Percentiles rank a stretch among this genome's conserved stretches.
Conservation (phyloP, 2,888 invertebrate genomes). For the Molorchus minor region DNA sequence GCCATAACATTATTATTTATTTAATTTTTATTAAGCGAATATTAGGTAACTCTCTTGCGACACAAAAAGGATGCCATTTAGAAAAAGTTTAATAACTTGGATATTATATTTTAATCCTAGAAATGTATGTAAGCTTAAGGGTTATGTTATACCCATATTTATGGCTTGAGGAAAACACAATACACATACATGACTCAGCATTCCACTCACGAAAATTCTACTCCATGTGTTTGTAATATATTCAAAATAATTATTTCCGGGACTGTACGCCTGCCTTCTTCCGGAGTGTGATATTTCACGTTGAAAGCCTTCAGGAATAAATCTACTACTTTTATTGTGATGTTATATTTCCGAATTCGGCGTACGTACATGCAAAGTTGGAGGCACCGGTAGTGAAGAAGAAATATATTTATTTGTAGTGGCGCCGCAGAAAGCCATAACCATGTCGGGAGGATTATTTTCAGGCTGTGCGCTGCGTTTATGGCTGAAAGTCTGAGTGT, state of each 20-base stretch:
- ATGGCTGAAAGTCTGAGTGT: slow-evolving; percentile 21
- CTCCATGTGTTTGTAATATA: neutral
- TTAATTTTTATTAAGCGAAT: too few relatives aligned
- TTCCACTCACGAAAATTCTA: slow-evolving; percentile 8
- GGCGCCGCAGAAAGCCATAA: slow-evolving; percentile 34
- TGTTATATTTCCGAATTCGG: slow-evolving; percentile 26
- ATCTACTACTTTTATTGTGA: slow-evolving; percentile 28
- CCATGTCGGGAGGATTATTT: slow-evolving; percentile 5
- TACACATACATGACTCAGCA: slow-evolving; percentile 1
- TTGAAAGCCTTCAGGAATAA: slow-evolving; percentile 15
- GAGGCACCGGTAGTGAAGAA: slow-evolving; percentile 13
- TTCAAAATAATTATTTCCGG: slow-evolving; percentile 17
- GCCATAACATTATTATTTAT: too few relatives aligned
- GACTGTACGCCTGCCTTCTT: slow-evolving; percentile 8
- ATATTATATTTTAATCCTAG: too few relatives aligned
- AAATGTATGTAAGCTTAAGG: too few relatives aligned
- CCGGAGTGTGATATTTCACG: slow-evolving; percentile 19
- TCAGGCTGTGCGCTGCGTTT: neutral
- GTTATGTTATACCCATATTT: too few relatives aligned
- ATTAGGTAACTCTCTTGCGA: too few relatives aligned
- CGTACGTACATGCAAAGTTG: slow-evolving; percentile 25
- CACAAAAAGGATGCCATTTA: too few relatives aligned
- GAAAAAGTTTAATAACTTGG: too few relatives aligned
- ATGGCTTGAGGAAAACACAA: too few relatives aligned
- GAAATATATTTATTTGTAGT: slow-evolving; percentile 43